These are phyloP conservation scores for Carettochelys insculpta DNA, from an alignment of 2,113 vertebrate genomes.

Conservation along the genomic window DNA sequence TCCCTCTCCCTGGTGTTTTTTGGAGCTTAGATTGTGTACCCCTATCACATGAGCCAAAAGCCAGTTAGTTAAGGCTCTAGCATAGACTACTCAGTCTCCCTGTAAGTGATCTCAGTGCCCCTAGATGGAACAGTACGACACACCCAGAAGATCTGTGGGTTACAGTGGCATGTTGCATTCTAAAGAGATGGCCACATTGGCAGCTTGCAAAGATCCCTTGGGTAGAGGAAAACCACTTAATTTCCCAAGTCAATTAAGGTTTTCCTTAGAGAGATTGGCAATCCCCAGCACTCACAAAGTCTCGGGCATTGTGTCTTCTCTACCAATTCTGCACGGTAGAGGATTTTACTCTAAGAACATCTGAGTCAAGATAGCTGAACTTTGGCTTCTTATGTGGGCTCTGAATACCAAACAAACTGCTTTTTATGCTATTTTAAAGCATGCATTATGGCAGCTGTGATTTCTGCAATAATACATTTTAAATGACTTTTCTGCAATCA, in stretches of 20 bases:
- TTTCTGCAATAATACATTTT: not conserved
- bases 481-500: not conserved
- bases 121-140: no score
- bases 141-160: no score
- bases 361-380: slow-evolving; percentile 25
- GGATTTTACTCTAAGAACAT: not conserved
- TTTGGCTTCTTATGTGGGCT: not conserved
- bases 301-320: not conserved
- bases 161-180: slow-evolving; percentile 40
- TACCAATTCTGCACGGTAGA: not conserved
- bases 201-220: slow-evolving; percentile 40
- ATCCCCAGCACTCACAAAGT: slow-evolving; percentile 46
- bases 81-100: no score
- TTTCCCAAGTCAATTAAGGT: slow-evolving; percentile 19
- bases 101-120: no score
- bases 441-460: not conserved
- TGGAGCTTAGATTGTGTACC: no score
- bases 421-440: not conserved
- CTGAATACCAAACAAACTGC: not conserved
- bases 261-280: slow-evolving; percentile 27
- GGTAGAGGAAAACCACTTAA: slow-evolving; percentile 28
- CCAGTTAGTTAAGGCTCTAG: no score
- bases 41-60: no score
- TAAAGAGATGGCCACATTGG: slow-evolving; percentile 19
- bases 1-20: no score